phyloP scores from a whole-genome alignment of 2,797 vertebrate species.

The Acanthis flammea region DNA sequence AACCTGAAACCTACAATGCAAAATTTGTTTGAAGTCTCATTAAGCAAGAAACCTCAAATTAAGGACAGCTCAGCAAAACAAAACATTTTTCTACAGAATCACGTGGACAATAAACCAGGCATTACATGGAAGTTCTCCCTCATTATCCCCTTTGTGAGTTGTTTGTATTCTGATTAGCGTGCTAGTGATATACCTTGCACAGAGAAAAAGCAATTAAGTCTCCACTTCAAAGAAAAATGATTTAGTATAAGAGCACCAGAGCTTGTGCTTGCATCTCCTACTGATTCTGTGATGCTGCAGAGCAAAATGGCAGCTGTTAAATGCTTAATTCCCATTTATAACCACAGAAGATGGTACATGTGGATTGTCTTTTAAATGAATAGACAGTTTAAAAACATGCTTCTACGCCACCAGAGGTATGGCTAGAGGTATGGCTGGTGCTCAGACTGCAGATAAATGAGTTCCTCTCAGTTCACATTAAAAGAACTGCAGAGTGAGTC shows the following conservation, averaged over 20 bases:
- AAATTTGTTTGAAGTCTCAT: constrained; percentile 61
- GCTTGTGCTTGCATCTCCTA: neutral
- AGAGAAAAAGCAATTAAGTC: constrained; percentile 35
- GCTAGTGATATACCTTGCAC: constrained; percentile 37
- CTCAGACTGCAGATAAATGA: neutral
- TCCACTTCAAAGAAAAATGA: constrained; percentile 55
- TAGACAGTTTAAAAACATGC: neutral
- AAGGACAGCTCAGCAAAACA: constrained; percentile 55
- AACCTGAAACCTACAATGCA: constrained; percentile 46
- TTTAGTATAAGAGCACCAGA: neutral
- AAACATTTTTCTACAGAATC: constrained; percentile 50
- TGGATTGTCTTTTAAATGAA: neutral
- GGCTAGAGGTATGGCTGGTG: neutral
- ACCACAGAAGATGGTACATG: neutral
- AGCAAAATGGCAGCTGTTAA: neutral
- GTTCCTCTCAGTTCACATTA: neutral
- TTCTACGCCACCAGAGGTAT: neutral
- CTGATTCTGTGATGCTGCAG: neutral
- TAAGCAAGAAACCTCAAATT: constrained; percentile 54
- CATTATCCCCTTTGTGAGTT: constrained; percentile 36
- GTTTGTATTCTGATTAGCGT: constrained; percentile 6
- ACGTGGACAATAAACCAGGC: neutral
- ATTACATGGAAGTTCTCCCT: constrained; percentile 4
- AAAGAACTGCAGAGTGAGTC: neutral
- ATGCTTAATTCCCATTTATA: neutral